phyloP scores from a whole-genome alignment of 2,888 invertebrate genomes.

The Leptinotarsa juncta region DNA sequence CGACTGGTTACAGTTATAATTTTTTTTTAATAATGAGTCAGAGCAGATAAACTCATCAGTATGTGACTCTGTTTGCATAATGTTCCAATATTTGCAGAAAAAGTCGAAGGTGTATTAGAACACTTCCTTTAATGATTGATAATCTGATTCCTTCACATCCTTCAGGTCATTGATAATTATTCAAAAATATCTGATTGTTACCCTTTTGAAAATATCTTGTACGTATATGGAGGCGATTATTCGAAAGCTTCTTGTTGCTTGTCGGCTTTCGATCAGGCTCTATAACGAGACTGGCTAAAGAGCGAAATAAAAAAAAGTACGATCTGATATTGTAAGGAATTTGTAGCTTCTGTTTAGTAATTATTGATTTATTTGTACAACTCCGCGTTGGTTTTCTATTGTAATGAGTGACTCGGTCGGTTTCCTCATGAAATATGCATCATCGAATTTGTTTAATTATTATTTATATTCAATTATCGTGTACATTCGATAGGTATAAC shows the following conservation, averaged over 20 bases:
- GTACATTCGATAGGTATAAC: not conserved
- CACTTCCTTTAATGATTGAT: too few relatives aligned
- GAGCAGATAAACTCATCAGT: too few relatives aligned
- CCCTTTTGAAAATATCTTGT: not conserved
- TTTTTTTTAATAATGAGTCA: too few relatives aligned
- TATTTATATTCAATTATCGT: conserved; percentile 8
- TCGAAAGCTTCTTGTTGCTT: conserved; percentile 31
- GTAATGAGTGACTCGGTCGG: conserved; percentile 19
- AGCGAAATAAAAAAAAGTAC: conserved; percentile 32
- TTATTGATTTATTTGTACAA: conserved; percentile 42
- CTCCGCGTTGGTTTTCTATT: conserved; percentile 18
- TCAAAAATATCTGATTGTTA: not conserved
- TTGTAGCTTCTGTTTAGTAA: conserved; percentile 46
- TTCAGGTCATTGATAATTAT: not conserved
- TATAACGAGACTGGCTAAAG: conserved; percentile 39
- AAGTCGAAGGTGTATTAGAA: too few relatives aligned
- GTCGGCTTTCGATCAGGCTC: conserved; percentile 37
- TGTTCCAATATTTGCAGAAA: too few relatives aligned
- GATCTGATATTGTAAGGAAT: conserved; percentile 44
- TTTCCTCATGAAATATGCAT: conserved; percentile 14
- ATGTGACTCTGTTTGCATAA: too few relatives aligned
- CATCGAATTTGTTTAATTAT: conserved; percentile 10
- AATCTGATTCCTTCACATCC: too few relatives aligned
- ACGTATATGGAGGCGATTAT: conserved; percentile 25
- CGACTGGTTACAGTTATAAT: too few relatives aligned